Evolutionary conservation across 2,888 invertebrate species (phyloP), one percentile per base, ranked within the genome.

Genomic region (Dastarcus helophoroides): DNA sequence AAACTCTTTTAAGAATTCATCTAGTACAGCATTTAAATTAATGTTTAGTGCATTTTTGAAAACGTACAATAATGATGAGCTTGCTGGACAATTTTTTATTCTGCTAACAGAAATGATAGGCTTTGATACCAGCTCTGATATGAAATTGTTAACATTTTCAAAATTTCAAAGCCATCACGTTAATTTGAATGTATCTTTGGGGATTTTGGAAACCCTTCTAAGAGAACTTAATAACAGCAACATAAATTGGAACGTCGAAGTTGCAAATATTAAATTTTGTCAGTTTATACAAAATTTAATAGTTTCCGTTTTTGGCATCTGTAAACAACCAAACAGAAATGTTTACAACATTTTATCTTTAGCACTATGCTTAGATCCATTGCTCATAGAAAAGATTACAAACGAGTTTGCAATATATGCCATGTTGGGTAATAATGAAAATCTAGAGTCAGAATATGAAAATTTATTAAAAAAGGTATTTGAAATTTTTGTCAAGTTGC

Each of bases 401-500:
- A 46, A 44, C 29, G 40, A 47, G 25, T 40, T 58, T 21, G 29
- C 58, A 16, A 31, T 42, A 15, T 57, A 49, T 38, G 32, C 50
- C 5, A 47, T 58, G 43, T 36, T 47, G 19, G 34, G 34, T 15
- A 39, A 53, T 29, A 48, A 50, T 23, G 28, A 36, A 14, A 34
- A 41, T 5, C 22, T 35, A 7, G 22, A 27, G 12, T 35, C 40
- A 8, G 35, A 42, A 15, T 58, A 59, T 39, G 48, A 51, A 35
- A 33, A 41, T 23, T 40, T 54, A 8, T 29, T 59, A 17, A 35
- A 50, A 22, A 38, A 41, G 9, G 44, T 60, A 12, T 51, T 61
- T 36, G 47, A 55, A 34, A 48, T 56, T 14, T 60, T 54, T 40
- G 41, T 44, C 4, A 61, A 57, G 41, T 43, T 62, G 25, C 56